A percentile compares a stretch with the other conserved stretches of the same genome.
These are phyloP conservation scores for Rutpela maculata DNA, from an alignment of 2,888 invertebrate species.

Conservation along the genomic window DNA sequence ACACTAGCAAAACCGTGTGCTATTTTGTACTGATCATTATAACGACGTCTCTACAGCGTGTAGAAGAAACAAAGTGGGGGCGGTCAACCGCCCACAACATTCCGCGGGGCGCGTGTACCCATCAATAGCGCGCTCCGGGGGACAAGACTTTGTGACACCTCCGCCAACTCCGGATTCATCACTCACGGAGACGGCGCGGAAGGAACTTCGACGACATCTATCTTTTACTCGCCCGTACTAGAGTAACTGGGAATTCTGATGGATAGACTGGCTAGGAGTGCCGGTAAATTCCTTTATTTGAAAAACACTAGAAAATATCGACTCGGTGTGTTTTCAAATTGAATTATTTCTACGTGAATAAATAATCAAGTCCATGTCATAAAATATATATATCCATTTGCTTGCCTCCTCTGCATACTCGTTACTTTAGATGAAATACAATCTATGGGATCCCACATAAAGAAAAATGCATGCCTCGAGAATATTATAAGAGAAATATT, in stretches of 20 bases:
- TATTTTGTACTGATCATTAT: constrained; percentile 58
- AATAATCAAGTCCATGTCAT: constrained; percentile 13
- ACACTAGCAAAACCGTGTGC: constrained; percentile 54
- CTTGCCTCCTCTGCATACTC: constrained; percentile 18
- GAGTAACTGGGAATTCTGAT: neutral
- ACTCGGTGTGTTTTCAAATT: neutral
- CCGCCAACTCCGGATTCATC: constrained; percentile 48
- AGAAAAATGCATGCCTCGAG: neutral
- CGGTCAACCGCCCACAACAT: constrained; percentile 57
- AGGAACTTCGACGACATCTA: constrained; percentile 18
- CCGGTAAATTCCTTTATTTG: constrained; percentile 23
- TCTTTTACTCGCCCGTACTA: neutral
- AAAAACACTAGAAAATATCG: neutral
- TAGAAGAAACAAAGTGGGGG: constrained; percentile 49
- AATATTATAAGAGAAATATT: too few relatives aligned
- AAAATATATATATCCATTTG: constrained; percentile 8
- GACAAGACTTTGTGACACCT: constrained; percentile 52
- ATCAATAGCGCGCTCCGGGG: constrained; percentile 58
- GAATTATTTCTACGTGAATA: neutral
- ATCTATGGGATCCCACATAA: constrained; percentile 13
- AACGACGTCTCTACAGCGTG: constrained; percentile 49
- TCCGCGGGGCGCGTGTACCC: constrained; percentile 58
- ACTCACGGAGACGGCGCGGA: constrained; percentile 38
- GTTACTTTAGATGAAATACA: constrained; percentile 14
- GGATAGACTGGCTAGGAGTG: constrained; percentile 14